A percentile compares a stretch with the other conserved stretches of the same genome.
Evolutionary conservation across 2,113 vertebrate genomes (phyloP).

Genomic region (Heliornis fulica): DNA sequence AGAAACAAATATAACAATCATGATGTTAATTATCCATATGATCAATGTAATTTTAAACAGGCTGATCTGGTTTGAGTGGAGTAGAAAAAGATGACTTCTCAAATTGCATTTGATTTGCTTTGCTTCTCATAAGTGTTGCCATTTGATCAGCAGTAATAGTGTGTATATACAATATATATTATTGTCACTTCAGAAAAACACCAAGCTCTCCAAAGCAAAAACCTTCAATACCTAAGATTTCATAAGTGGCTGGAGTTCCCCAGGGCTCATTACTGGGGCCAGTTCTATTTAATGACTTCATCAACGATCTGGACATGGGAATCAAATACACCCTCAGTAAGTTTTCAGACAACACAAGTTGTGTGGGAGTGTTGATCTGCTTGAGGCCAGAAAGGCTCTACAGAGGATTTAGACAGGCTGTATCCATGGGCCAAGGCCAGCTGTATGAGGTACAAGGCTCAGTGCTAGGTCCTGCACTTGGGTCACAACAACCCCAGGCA

Average conservation of each 20-base stretch:
- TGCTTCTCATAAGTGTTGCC: neutral
- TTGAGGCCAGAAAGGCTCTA: no score
- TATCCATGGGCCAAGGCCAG: no score
- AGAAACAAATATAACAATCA: conserved; percentile 31
- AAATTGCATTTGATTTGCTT: neutral
- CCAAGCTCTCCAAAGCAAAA: neutral
- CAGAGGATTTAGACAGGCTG: no score
- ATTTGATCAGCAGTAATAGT: neutral
- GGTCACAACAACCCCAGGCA: no score
- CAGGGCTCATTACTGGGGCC: no score
- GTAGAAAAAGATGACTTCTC: neutral
- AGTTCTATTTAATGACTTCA: no score
- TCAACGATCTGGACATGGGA: no score
- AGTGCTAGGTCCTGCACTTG: no score
- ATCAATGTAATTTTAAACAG: neutral
- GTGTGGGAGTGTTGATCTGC: no score
- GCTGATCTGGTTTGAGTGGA: neutral
- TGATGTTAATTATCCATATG: conserved; percentile 6
- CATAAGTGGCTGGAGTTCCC: neutral
- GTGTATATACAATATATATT: neutral
- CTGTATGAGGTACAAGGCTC: no score
- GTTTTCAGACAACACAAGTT: no score
- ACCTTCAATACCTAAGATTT: neutral
- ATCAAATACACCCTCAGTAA: no score
- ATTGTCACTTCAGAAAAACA: neutral